Evolutionary conservation across 2,113 vertebrate genomes (phyloP).

Genomic region (Callospermophilus lateralis): DNA sequence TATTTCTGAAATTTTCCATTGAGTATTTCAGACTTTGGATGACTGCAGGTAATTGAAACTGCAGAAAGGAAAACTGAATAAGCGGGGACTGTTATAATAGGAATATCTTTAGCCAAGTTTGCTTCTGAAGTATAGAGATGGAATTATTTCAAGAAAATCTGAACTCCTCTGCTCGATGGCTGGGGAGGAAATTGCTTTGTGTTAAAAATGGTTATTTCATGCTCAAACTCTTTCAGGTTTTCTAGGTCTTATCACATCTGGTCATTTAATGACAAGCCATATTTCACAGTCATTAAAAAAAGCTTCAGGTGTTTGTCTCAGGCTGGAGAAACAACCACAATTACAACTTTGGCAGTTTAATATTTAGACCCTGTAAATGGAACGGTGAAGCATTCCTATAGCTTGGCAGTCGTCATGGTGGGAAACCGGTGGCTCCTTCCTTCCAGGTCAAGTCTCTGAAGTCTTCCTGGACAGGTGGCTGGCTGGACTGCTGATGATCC

Average conservation of each 20-base stretch:
- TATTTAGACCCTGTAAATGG: too few relatives aligned
- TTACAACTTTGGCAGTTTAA: too few relatives aligned
- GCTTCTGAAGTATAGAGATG: neutral
- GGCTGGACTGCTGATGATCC: neutral
- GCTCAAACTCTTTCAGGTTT: neutral
- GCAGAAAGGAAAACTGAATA: too few relatives aligned
- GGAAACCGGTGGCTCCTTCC: neutral
- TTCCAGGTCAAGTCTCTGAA: neutral
- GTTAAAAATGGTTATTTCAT: neutral
- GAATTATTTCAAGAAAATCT: neutral
- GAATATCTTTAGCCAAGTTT: neutral
- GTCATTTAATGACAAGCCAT: neutral
- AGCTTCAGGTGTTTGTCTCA: too few relatives aligned
- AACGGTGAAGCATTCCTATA: too few relatives aligned
- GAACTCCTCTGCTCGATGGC: neutral
- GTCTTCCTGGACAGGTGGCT: neutral
- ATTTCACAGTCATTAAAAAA: too few relatives aligned
- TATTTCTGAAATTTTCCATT: too few relatives aligned
- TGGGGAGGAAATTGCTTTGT: neutral
- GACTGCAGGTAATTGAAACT: too few relatives aligned
- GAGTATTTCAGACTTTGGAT: too few relatives aligned
- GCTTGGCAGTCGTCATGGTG: too few relatives aligned
- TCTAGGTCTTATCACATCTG: neutral
- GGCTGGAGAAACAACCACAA: too few relatives aligned
- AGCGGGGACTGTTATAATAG: neutral